Base-by-base conservation (phyloP, 2,113 vertebrate species). In the Epinephelus lanceolatus region DNA sequence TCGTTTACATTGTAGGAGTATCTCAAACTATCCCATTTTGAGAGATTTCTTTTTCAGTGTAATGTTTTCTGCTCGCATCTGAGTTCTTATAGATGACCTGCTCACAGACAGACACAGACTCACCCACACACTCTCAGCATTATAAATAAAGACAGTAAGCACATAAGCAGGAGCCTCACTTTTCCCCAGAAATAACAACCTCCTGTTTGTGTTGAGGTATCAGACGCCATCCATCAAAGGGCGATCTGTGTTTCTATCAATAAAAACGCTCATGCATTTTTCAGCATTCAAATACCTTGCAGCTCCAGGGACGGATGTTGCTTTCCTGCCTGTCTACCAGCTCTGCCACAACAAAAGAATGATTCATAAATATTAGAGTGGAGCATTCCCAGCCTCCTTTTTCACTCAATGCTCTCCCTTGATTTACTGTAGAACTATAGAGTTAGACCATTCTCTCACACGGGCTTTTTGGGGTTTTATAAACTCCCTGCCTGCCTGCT, bases 211-310 rank as follows among this genome's bases (percentile, higher is more conserved):
- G 78, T 81, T 67, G 56, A 69, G 59, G 85, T 87, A 82, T 93
- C 85, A 87, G 76, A 86, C 69, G 70, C 80, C 86, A 91, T 91
- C 91, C 75, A 92, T 94, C 93, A 94, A 90, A 92, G 71, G 78
- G 4, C 51, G 59, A 88, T 92, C 81, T 83, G 88, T 88, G 85
- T 87, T 91, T 87, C 89, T 91, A 92, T 94, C 89, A 91, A 88
- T 93, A 91, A 92, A 93, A 86, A 68, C 63, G 1, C 89, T 95
- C 93, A 93, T 95, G 91, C 88, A 94, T 94, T 94, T 95, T 95
- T 95, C 92, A 95, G 78, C 91, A 93, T 92, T 94, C 91, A 94
- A 92, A 94, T 92, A 92, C 84, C 86, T 94, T 70, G 81, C 77
- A 89, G 89, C 89, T 90, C 81, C 75, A 67, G 88, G 90, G 83